Conservation (phyloP, 2,113 vertebrate genomes). For the Entelurus aequoreus region DNA sequence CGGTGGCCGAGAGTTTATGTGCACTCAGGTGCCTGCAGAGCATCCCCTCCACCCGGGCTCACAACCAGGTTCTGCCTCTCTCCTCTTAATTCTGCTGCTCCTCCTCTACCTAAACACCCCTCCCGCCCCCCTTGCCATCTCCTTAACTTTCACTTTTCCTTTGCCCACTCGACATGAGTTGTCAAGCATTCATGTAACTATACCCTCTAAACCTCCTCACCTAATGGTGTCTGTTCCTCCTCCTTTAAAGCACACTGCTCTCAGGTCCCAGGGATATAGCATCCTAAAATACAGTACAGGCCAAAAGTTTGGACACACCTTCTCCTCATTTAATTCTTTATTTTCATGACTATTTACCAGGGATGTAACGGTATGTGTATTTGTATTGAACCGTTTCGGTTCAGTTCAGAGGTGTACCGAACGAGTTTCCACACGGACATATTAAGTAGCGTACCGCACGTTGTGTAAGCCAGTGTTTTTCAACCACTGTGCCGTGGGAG, state of each 20-base stretch:
- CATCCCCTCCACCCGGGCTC: conserved; percentile 99
- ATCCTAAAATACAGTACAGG: conserved; percentile 6
- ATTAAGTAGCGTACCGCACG: too few relatives aligned
- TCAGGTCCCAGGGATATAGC: conserved; percentile 30
- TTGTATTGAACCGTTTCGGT: too few relatives aligned
- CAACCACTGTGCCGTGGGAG: too few relatives aligned
- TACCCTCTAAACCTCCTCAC: conserved; percentile 36
- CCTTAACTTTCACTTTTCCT: conserved; percentile 46
- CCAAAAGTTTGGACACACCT: too few relatives aligned
- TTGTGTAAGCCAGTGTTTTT: too few relatives aligned
- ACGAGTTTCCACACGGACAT: too few relatives aligned
- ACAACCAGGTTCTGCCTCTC: conserved; percentile 93
- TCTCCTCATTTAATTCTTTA: too few relatives aligned
- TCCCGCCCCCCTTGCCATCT: conserved; percentile 39
- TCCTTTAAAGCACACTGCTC: conserved; percentile 49
- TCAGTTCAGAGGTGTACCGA: too few relatives aligned
- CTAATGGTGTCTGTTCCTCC: conserved; percentile 45
- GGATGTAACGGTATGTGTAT: too few relatives aligned
- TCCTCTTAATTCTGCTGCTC: conserved; percentile 70
- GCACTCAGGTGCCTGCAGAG: conserved; percentile 99
- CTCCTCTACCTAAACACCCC: conserved; percentile 30
- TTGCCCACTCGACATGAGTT: conserved; percentile 42
- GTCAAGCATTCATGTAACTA: conserved; percentile 44
- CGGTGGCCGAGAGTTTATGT: conserved; percentile 99
- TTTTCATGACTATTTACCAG: too few relatives aligned